Base-by-base conservation (phyloP, 2,888 invertebrate species). In the Phania funesta region DNA sequence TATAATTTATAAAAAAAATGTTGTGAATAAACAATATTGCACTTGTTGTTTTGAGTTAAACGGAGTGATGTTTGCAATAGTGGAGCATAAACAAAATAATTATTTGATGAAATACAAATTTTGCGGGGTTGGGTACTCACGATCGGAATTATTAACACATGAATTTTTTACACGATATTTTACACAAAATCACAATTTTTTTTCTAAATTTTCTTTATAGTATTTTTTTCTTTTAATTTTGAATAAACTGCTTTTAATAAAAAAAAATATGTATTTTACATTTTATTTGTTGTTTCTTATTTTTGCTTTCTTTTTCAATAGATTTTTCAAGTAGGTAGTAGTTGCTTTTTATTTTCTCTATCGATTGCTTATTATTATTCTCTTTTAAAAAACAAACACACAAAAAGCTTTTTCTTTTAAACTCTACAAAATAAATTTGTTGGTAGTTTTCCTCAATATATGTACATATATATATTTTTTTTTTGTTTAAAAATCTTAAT, bases 331-430 rank as follows among this genome's bases (percentile, higher is more conserved):
- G 41, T 41, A 18, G 13, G 16, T 18, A 32, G 7, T 62, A 22
- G 18, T 64, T 64, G n/a, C 11, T 56, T 64, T 26, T 44, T 71
- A 16, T 41, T 26, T 68, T 67, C 60, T 79, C 18, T 54, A 35
- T 26, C 67, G 73, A 58, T 73, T 73, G 64, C 62, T 26, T 44
- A 32, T 16, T 26, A 41, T 4, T 46, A 54, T 13, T 16, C 11
- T 48, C 24, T 41, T 24, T 64, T 64, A 52, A 54, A 32, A 38
- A 9, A 24, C 32, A 9, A 54, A 60, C 5, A 50, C 26, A 41
- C 13, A 46, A 58, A 75, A 78, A 78, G 71, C 71, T 71, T 78
- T 38, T 70, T 71, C 58, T 71, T 48, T 29, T 54, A 70, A 38
- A 78, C 56, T 71, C 50, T 56, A 78, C 26, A 70, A 29, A 54